Evolutionary conservation across 1,140 invertebrate species (phyloP).

Genomic region (Anastrepha ludens): DNA sequence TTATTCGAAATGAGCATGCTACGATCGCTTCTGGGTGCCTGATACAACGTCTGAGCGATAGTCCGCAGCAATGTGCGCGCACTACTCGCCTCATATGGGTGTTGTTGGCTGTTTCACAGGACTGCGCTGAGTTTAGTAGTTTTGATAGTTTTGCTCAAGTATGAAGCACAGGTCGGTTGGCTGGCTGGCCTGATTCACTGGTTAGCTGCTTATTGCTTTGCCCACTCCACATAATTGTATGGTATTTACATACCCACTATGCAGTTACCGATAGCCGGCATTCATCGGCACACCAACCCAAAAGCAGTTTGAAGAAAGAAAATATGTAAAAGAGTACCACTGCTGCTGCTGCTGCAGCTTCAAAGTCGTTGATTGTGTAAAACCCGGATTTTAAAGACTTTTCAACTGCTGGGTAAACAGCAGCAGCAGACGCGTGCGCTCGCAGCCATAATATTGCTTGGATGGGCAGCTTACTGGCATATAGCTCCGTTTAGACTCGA

Average conservation of each 20-base stretch:
- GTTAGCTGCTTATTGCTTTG: neutral
- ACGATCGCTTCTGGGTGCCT: slow-evolving; percentile 55
- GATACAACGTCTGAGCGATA: slow-evolving; percentile 53
- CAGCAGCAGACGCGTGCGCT: slow-evolving; percentile 22
- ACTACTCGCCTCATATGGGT: neutral
- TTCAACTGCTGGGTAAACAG: slow-evolving; percentile 70
- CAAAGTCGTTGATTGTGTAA: slow-evolving; percentile 53
- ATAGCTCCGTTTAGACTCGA: neutral
- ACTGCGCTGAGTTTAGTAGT: slow-evolving; percentile 6
- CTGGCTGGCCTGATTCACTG: neutral
- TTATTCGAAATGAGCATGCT: neutral
- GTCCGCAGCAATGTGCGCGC: slow-evolving; percentile 44
- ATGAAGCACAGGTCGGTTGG: neutral
- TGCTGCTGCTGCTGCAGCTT: neutral
- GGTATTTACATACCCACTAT: neutral
- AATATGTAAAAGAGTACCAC: neutral
- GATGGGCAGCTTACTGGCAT: neutral
- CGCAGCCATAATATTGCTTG: neutral
- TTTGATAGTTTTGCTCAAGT: neutral
- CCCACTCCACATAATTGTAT: neutral
- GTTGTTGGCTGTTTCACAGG: neutral
- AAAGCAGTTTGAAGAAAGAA: neutral
- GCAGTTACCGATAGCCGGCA: neutral
- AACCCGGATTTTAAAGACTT: slow-evolving; percentile 74
- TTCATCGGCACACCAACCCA: neutral